Conservation (phyloP, 2,113 vertebrate species). For the Labeo rohita region DNA sequence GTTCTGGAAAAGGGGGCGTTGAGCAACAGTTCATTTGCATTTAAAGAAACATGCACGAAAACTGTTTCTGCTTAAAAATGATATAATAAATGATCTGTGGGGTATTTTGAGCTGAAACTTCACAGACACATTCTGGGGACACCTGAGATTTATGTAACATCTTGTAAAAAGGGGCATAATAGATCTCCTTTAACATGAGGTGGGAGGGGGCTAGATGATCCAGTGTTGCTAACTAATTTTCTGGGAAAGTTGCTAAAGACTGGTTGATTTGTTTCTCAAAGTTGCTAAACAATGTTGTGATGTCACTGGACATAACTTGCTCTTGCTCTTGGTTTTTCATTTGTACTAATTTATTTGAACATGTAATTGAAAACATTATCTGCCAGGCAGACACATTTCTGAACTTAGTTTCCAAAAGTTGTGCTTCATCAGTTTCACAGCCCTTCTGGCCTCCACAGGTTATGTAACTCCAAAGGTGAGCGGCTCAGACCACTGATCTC, state of each 20-base stretch:
- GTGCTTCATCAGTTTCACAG: background rate
- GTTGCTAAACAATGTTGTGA: background rate
- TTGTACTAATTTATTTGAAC: background rate
- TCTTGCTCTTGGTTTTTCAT: no score
- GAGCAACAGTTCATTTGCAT: no score
- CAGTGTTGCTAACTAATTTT: background rate
- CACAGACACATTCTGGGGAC: no score
- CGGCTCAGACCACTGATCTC: slow-evolving; percentile 20
- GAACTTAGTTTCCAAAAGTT: background rate
- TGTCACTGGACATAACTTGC: no score
- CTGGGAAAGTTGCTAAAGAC: background rate
- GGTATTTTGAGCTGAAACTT: no score
- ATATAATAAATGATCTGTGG: no score
- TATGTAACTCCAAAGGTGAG: slow-evolving; percentile 54
- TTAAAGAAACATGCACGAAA: no score
- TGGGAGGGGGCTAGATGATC: background rate
- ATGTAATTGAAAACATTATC: background rate
- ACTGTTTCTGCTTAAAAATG: no score
- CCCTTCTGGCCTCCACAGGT: slow-evolving; percentile 27
- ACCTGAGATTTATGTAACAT: no score
- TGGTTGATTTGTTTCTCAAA: background rate
- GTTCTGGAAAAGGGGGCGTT: no score
- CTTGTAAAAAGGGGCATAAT: no score
- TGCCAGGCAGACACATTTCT: background rate
- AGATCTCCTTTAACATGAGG: no score